Evolutionary conservation across 2,797 vertebrate species (phyloP).

Genomic region (Ceryle rudis): DNA sequence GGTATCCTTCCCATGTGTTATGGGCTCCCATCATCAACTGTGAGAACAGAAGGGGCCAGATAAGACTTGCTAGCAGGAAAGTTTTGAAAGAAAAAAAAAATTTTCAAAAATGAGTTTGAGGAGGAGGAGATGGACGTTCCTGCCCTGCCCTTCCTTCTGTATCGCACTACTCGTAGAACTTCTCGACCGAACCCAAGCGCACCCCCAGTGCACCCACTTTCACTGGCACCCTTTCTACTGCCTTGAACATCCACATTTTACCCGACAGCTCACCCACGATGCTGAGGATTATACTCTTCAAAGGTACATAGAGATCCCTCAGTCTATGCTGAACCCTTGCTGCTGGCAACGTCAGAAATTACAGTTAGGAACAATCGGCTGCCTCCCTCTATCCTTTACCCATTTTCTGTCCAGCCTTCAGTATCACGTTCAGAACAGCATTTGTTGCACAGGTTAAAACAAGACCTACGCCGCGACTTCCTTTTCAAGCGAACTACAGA

Average conservation of each 20-base stretch:
- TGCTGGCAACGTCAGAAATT: background rate
- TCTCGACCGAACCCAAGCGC: background rate
- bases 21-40: background rate
- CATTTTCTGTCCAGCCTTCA: background rate
- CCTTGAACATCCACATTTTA: background rate
- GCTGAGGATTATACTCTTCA: background rate
- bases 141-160: background rate
- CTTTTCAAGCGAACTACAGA: background rate
- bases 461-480: accelerated
- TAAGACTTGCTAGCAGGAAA: background rate
- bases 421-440: background rate
- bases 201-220: background rate
- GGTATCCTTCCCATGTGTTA: accelerated
- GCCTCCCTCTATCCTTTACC: background rate
- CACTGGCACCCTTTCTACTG: background rate
- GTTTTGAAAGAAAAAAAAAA: background rate
- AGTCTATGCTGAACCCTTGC: background rate
- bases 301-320: background rate
- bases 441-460: background rate
- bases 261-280: background rate
- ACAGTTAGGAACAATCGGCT: background rate
- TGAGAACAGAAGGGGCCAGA: background rate
- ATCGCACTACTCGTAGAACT: background rate
- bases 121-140: background rate
- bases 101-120: background rate